Conservation (phyloP, 2,888 invertebrate species). For the Vesta saturnalis region DNA sequence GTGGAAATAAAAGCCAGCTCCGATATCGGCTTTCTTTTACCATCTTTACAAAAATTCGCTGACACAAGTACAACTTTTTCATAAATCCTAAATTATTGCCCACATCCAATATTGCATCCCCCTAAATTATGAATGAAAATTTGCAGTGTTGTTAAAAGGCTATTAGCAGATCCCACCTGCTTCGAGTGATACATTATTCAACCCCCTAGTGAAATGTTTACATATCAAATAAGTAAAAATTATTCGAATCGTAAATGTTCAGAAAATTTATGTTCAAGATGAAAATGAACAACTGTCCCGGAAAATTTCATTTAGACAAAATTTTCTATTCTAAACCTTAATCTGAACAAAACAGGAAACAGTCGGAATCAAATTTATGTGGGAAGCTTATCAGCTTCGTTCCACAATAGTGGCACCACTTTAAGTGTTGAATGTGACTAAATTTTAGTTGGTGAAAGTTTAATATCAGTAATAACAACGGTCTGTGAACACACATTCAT, state of each 20-base stretch:
- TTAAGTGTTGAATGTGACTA: conserved; percentile 39
- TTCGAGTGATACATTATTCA: too few species aligned
- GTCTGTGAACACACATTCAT: conserved; percentile 55
- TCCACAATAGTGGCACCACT: conserved; percentile 34
- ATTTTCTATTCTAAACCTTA: conserved; percentile 15
- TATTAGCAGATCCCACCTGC: too few species aligned
- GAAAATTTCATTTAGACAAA: conserved; percentile 15
- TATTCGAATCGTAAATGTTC: background rate
- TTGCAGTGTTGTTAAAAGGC: too few species aligned
- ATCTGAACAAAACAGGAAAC: conserved; percentile 23
- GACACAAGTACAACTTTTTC: conserved; percentile 24
- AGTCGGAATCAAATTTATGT: conserved; percentile 32
- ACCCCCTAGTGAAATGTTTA: background rate
- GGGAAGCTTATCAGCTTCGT: conserved; percentile 34
- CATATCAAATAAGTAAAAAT: background rate
- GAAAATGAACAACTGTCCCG: background rate
- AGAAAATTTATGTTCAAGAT: background rate
- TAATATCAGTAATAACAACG: conserved; percentile 52
- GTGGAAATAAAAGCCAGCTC: conserved; percentile 52
- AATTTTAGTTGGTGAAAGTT: conserved; percentile 41
- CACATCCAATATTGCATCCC: background rate
- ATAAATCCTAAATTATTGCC: background rate
- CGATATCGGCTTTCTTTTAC: conserved; percentile 45
- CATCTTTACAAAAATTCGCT: conserved; percentile 28
- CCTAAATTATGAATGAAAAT: too few species aligned